Conservation (phyloP, 2,888 invertebrate species). For the Diloba caeruleocephala region DNA sequence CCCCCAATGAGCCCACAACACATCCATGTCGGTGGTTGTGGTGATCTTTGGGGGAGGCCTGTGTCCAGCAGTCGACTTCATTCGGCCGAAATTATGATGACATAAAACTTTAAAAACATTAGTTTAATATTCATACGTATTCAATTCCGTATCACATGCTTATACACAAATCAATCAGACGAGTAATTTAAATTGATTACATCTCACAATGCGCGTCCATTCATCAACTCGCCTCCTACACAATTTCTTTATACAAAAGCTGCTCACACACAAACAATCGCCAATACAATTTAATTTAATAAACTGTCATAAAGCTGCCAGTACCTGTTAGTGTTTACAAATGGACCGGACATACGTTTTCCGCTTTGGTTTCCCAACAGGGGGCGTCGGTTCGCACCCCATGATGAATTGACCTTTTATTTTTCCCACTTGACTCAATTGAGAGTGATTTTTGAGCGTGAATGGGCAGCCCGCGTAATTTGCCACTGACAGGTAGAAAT, state of each 20-base stretch:
- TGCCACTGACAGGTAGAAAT: conserved; percentile 85
- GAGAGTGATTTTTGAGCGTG: conserved; percentile 88
- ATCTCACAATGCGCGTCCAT: conserved; percentile 26
- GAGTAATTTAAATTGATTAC: conserved; percentile 35
- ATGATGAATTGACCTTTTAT: conserved; percentile 87
- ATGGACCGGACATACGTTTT: conserved; percentile 87
- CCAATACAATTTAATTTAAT: conserved; percentile 82
- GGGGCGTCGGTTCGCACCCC: conserved; percentile 78
- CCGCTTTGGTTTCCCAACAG: conserved; percentile 80
- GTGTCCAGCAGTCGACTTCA: too few relatives aligned
- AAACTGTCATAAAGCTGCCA: conserved; percentile 83
- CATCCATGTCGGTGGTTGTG: too few relatives aligned
- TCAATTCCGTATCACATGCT: neutral
- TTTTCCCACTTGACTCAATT: conserved; percentile 87
- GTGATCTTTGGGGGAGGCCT: too few relatives aligned
- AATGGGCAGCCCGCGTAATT: conserved; percentile 86
- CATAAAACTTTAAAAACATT: too few relatives aligned
- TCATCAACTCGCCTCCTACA: conserved; percentile 33
- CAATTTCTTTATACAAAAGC: conserved; percentile 35
- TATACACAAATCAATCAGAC: conserved; percentile 28
- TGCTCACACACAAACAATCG: conserved; percentile 65
- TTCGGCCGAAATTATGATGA: too few relatives aligned
- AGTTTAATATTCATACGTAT: too few relatives aligned
- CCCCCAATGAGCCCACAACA: too few relatives aligned
- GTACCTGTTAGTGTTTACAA: conserved; percentile 85